Percentiles rank a stretch among this genome's conserved stretches.
phyloP scores from a whole-genome alignment of 2,888 invertebrate genomes.

The Euphydryas editha region DNA sequence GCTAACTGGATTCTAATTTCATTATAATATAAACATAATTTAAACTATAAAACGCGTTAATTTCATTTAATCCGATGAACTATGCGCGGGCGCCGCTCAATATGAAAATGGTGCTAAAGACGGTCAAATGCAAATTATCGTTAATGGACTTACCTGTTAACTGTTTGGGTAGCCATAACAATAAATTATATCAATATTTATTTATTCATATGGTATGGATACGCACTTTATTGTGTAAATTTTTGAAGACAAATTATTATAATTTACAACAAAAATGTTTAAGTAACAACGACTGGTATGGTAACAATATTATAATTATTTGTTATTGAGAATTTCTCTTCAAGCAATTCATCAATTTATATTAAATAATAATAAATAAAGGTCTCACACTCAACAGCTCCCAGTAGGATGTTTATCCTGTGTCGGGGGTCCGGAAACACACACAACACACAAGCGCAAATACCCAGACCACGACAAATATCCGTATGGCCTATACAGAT shows the following conservation, averaged over 20 bases:
- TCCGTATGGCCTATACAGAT: too few species aligned
- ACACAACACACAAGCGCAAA: too few species aligned
- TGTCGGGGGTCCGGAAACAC: too few species aligned
- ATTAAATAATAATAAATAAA: too few species aligned
- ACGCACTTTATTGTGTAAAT: not conserved
- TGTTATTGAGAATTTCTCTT: too few species aligned
- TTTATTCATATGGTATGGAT: not conserved
- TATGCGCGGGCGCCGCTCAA: constrained; percentile 47
- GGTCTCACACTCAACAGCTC: too few species aligned
- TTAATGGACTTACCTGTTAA: constrained; percentile 64
- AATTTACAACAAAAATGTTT: not conserved
- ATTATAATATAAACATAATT: constrained; percentile 32
- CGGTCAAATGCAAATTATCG: constrained; percentile 61
- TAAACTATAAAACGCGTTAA: constrained; percentile 64
- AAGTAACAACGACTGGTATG: not conserved
- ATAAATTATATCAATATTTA: constrained; percentile 7
- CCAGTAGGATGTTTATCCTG: too few species aligned
- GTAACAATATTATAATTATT: too few species aligned
- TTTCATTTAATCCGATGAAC: constrained; percentile 64
- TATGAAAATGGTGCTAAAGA: constrained; percentile 52
- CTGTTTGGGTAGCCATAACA: constrained; percentile 28
- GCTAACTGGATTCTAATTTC: not conserved
- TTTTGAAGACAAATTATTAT: not conserved
- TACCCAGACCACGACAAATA: too few species aligned
- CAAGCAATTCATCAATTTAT: too few species aligned